phyloP scores from a whole-genome alignment of 92 coral and sea anemone genomes.

The Porites divaricata region DNA sequence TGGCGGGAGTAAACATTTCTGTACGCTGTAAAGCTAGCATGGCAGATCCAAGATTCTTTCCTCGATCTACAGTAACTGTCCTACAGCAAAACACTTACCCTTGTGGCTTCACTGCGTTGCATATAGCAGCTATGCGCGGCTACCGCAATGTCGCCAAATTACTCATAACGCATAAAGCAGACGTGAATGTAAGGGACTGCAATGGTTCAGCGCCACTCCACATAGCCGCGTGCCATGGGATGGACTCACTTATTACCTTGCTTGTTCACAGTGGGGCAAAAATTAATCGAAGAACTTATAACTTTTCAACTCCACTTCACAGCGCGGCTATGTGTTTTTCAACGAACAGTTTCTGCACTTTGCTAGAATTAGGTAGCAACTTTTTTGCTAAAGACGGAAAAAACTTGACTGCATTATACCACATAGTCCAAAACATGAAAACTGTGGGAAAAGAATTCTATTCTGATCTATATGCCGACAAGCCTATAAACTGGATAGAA shows the following conservation, averaged over 20 bases:
- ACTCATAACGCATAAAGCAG: conserved; percentile 8
- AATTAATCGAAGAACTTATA: conserved; percentile 1
- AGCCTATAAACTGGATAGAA: conserved; percentile 42
- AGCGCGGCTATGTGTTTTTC: conserved; percentile 43
- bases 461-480: conserved; percentile 21
- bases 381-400: neutral
- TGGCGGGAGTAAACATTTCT: neutral
- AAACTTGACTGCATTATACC: conserved; percentile 15
- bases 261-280: conserved; percentile 17
- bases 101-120: conserved; percentile 58
- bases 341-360: conserved; percentile 5
- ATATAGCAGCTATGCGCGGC: conserved; percentile 51
- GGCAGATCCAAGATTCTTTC: neutral
- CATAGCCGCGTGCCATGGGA: conserved; percentile 51
- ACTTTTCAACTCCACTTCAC: conserved; percentile 59
- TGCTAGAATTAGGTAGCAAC: conserved; percentile 30
- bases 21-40: neutral
- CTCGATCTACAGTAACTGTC: neutral
- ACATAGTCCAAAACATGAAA: neutral
- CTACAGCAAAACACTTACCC: conserved; percentile 18
- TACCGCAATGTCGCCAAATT: conserved; percentile 33
- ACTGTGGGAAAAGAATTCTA: conserved; percentile 7
- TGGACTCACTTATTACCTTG: conserved; percentile 8
- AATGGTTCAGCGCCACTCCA: conserved; percentile 59
- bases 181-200: conserved; percentile 44